phyloP scores from a whole-genome alignment of 2,888 invertebrate species.

The Cinara cedri region DNA sequence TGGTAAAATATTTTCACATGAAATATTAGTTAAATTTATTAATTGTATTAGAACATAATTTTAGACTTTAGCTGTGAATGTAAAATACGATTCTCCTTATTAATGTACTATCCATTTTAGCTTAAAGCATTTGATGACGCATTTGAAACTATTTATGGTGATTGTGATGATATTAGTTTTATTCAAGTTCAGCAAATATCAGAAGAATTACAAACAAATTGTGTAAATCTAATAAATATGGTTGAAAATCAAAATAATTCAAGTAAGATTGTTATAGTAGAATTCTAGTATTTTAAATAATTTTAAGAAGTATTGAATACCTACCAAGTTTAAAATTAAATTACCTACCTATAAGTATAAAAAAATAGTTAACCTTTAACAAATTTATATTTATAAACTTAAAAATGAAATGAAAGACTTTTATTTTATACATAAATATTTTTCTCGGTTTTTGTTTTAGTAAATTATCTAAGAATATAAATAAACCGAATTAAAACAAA shows the following conservation, averaged over 20 bases:
- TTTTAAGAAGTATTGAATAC: too few relatives aligned
- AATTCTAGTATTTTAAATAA: not conserved
- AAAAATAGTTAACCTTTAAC: too few relatives aligned
- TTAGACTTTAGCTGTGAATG: not conserved
- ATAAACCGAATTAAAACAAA: too few relatives aligned
- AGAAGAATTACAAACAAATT: slow-evolving; percentile 34
- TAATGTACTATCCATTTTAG: not conserved
- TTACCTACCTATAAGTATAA: too few relatives aligned
- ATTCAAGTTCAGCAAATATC: not conserved
- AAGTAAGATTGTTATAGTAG: not conserved
- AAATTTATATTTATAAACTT: too few relatives aligned
- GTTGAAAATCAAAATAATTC: not conserved
- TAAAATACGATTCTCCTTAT: too few relatives aligned
- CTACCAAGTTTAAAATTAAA: too few relatives aligned
- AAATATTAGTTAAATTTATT: not conserved
- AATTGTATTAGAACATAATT: not conserved
- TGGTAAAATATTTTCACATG: not conserved
- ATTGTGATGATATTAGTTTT: slow-evolving; percentile 1
- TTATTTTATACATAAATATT: too few relatives aligned
- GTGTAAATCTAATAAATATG: slow-evolving; percentile 4
- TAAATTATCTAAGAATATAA: too few relatives aligned
- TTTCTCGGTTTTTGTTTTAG: too few relatives aligned
- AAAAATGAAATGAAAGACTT: too few relatives aligned
- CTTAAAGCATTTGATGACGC: slow-evolving; percentile 40
- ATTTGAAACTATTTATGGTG: slow-evolving; percentile 37